Evolutionary conservation across 2,113 vertebrate genomes (phyloP).

Genomic region (Anseranas semipalmata): DNA sequence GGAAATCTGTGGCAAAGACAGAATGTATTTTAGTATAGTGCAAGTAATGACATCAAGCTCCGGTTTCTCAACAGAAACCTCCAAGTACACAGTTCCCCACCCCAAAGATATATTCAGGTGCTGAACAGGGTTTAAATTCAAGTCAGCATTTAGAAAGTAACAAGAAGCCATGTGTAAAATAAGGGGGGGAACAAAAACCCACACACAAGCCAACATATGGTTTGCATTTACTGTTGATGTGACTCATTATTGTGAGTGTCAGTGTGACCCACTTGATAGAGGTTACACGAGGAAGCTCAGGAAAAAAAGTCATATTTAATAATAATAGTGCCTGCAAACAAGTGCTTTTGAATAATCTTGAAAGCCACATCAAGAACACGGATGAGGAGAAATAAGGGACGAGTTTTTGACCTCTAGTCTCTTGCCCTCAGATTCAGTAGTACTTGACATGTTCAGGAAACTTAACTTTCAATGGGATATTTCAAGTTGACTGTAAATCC

Average conservation of each 20-base stretch:
- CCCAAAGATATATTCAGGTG: slow-evolving; percentile 53
- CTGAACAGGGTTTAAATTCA: slow-evolving; percentile 42
- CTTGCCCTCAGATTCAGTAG: slow-evolving; percentile 45
- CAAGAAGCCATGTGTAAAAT: slow-evolving; percentile 39
- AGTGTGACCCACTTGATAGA: slow-evolving; percentile 54
- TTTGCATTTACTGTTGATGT: slow-evolving; percentile 72
- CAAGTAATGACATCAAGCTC: slow-evolving; percentile 24
- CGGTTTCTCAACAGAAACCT: slow-evolving; percentile 48
- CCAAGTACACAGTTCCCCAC: slow-evolving; percentile 7
- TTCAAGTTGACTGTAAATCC: slow-evolving; percentile 49
- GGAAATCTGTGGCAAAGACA: slow-evolving; percentile 16
- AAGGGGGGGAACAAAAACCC: background rate
- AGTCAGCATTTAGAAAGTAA: slow-evolving; percentile 61
- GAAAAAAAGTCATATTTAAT: slow-evolving; percentile 65
- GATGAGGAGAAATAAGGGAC: slow-evolving; percentile 42
- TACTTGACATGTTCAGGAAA: slow-evolving; percentile 55
- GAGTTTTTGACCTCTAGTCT: slow-evolving; percentile 50
- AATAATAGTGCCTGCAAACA: slow-evolving; percentile 49
- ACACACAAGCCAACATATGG: slow-evolving; percentile 48
- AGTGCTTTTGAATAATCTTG: slow-evolving; percentile 60
- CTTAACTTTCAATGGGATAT: slow-evolving; percentile 34
- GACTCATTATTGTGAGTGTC: slow-evolving; percentile 70
- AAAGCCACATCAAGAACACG: slow-evolving; percentile 70
- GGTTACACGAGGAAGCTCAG: slow-evolving; percentile 59
- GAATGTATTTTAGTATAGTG: background rate